phyloP scores from a whole-genome alignment of 1,140 invertebrate species.

The Periplaneta americana region DNA sequence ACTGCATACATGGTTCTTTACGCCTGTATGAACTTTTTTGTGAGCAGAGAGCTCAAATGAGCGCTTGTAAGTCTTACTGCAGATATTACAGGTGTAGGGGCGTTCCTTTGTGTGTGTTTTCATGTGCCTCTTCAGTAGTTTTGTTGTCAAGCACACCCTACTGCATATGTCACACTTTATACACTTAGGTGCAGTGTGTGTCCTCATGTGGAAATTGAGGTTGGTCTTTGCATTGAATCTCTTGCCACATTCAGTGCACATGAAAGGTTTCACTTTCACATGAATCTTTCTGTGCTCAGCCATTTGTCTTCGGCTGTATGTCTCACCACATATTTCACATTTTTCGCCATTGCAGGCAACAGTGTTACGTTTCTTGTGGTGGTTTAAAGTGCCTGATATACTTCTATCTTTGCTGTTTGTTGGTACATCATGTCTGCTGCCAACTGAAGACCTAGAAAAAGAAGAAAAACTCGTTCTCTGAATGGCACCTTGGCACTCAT shows the following conservation, averaged over 20 bases:
- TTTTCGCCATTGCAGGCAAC: neutral
- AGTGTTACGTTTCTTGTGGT: no score
- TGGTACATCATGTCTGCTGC: neutral
- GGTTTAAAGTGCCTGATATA: neutral
- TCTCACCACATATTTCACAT: neutral
- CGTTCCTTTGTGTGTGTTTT: conserved; percentile 40
- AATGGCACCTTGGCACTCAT: neutral
- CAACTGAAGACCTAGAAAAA: neutral
- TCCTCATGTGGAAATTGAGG: conserved; percentile 53
- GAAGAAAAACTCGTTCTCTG: neutral
- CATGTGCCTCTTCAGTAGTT: conserved; percentile 42
- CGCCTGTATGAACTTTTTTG: conserved; percentile 33
- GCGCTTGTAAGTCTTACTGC: conserved; percentile 42
- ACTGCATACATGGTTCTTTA: conserved; percentile 37
- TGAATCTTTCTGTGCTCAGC: conserved; percentile 38
- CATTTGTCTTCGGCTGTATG: neutral
- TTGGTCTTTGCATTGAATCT: conserved; percentile 55
- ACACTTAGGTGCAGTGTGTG: conserved; percentile 40
- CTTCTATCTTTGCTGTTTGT: neutral
- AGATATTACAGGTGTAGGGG: conserved; percentile 43
- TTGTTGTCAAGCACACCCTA: conserved; percentile 29
- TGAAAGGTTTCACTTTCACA: conserved; percentile 38
- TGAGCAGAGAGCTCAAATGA: conserved; percentile 39
- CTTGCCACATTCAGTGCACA: conserved; percentile 44
- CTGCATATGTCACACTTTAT: conserved; percentile 50